Conservation (phyloP, 2,797 vertebrate genomes). For the Psittacula echo region DNA sequence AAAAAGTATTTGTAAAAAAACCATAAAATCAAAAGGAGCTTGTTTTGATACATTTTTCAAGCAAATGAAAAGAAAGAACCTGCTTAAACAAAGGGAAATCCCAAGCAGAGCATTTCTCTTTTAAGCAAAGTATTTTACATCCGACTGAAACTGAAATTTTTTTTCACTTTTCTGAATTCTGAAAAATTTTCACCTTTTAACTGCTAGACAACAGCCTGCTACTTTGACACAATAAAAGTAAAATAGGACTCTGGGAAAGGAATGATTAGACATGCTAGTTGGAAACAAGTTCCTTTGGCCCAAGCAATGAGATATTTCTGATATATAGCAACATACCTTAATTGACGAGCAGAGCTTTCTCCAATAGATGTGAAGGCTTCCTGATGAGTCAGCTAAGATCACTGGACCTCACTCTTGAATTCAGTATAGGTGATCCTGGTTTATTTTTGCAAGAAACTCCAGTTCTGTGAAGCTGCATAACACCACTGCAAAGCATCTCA, state of each 20-base stretch:
- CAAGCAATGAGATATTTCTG: neutral
- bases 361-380: neutral
- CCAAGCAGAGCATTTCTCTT: neutral
- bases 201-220: neutral
- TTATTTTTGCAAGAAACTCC: neutral
- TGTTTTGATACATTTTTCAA: neutral
- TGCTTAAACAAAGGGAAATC: neutral
- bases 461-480: neutral
- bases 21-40: neutral
- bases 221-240: neutral
- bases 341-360: neutral
- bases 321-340: neutral
- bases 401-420: neutral
- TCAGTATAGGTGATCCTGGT: neutral
- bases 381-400: neutral
- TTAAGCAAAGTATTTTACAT: neutral
- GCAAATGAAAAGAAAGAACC: neutral
- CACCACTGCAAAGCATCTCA: neutral
- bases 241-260: neutral
- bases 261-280: neutral
- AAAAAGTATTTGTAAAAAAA: neutral
- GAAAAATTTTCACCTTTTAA: neutral
- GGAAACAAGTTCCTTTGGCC: neutral
- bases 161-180: neutral
- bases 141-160: neutral